A percentile compares a stretch with the other conserved stretches of the same genome.
Conservation (phyloP, 2,888 invertebrate genomes). For the Odontomyia ornata region DNA sequence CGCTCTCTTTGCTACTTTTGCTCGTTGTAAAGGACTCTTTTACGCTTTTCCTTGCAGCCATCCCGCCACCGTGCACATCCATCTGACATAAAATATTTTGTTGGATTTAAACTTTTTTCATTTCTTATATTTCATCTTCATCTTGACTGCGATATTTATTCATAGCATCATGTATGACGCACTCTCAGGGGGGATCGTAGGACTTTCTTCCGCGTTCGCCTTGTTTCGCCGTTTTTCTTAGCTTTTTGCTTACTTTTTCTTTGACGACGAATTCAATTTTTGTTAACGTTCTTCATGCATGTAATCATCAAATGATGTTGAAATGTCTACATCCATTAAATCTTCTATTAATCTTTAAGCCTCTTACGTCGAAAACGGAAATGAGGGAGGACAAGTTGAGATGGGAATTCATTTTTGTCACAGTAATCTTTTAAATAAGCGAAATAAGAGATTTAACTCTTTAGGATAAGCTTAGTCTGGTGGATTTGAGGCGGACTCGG, state of each 20-base stretch:
- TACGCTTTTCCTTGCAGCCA: not conserved
- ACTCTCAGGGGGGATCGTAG: not conserved
- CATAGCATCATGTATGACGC: not conserved
- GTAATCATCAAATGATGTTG: conserved; percentile 43
- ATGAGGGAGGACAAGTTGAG: no score
- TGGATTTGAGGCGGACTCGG: no score
- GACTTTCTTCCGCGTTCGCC: not conserved
- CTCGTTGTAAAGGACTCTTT: not conserved
- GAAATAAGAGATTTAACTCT: no score
- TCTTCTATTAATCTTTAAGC: conserved; percentile 25
- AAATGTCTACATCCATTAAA: conserved; percentile 35
- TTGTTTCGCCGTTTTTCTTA: not conserved
- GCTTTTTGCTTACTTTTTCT: not conserved
- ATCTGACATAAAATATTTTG: conserved; percentile 21
- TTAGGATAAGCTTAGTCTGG: no score
- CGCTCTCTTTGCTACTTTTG: not conserved
- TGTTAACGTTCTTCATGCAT: conserved; percentile 29
- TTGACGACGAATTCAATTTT: conserved; percentile 28
- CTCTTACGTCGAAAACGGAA: no score
- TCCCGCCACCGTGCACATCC: not conserved
- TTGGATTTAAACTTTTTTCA: conserved; percentile 29
- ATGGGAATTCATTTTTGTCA: no score
- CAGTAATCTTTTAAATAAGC: no score
- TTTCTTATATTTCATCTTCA: conserved; percentile 3
- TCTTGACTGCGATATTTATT: not conserved